These are phyloP conservation scores for Agrilus mali DNA, from an alignment of 2,888 invertebrate species.

Conservation along the genomic window DNA sequence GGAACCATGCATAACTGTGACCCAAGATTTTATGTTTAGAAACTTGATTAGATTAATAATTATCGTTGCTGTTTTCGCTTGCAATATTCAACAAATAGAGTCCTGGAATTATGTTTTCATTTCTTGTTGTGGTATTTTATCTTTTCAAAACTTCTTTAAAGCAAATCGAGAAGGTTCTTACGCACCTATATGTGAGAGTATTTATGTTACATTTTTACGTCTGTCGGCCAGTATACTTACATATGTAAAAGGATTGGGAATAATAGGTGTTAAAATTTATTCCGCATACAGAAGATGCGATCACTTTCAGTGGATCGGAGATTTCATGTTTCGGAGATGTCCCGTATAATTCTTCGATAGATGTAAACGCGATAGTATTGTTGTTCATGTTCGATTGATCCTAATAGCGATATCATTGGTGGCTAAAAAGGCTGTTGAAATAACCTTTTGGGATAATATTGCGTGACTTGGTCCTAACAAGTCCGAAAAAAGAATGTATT, in stretches of 20 bases:
- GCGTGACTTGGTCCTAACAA: constrained; percentile 5
- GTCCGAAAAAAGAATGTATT: constrained; percentile 4
- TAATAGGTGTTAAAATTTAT: constrained; percentile 14
- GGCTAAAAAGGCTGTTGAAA: constrained; percentile 7
- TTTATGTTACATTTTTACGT: too few species aligned
- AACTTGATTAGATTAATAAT: too few species aligned
- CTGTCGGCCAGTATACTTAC: too few species aligned
- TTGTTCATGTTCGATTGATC: constrained; percentile 16
- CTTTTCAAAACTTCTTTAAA: too few species aligned
- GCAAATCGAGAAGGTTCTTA: too few species aligned
- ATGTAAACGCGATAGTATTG: constrained; percentile 18
- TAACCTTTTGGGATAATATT: constrained; percentile 3
- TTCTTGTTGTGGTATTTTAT: too few species aligned
- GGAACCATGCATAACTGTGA: too few species aligned
- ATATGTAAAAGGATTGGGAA: not conserved
- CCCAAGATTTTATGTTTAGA: too few species aligned
- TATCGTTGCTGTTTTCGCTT: too few species aligned
- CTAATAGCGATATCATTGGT: constrained; percentile 8
- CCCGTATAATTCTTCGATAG: constrained; percentile 17
- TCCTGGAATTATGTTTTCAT: too few species aligned
- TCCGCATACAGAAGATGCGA: constrained; percentile 9
- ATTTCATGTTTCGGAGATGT: constrained; percentile 18
- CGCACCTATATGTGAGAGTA: too few species aligned
- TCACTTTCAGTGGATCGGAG: constrained; percentile 9
- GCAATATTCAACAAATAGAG: too few species aligned